These are phyloP conservation scores for Bhutanitis thaidina DNA, from an alignment of 2,888 invertebrate genomes.

Conservation along the genomic window DNA sequence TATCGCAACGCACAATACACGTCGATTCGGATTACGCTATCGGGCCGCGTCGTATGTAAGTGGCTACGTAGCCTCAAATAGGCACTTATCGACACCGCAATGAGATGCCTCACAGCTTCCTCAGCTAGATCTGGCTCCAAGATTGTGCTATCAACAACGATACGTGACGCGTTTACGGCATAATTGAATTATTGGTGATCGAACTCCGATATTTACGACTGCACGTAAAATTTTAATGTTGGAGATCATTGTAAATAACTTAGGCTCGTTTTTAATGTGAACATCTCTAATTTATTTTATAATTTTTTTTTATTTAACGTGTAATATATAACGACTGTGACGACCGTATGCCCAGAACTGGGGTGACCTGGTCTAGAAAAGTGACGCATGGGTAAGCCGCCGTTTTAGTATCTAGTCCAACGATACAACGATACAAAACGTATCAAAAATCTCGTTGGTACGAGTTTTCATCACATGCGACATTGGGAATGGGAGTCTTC, in stretches of 20 bases:
- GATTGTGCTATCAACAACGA: conserved; percentile 63
- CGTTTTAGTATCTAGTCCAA: too few relatives aligned
- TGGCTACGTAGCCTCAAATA: conserved; percentile 64
- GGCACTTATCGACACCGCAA: conserved; percentile 64
- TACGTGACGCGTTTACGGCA: conserved; percentile 58
- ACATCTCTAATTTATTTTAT: neutral
- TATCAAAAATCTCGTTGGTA: too few relatives aligned
- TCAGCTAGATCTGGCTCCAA: conserved; percentile 55
- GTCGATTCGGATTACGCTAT: conserved; percentile 70
- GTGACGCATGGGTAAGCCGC: too few relatives aligned
- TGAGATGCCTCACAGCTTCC: conserved; percentile 65
- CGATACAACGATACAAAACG: too few relatives aligned
- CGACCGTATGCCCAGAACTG: too few relatives aligned
- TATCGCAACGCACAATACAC: conserved; percentile 64
- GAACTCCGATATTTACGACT: conserved; percentile 45
- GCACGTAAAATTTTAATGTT: conserved; percentile 33
- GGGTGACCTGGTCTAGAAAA: too few relatives aligned
- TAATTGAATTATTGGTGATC: conserved; percentile 66
- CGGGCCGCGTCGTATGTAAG: conserved; percentile 48
- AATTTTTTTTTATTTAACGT: too few relatives aligned
- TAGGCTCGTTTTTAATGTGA: neutral
- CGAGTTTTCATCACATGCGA: too few relatives aligned
- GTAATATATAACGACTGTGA: too few relatives aligned
- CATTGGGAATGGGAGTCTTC: too few relatives aligned
- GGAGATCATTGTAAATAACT: conserved; percentile 26